Evolutionary conservation across 1,140 invertebrate species (phyloP), one percentile per base, ranked within the genome.

Genomic region (Hylyphantes graminicola): DNA sequence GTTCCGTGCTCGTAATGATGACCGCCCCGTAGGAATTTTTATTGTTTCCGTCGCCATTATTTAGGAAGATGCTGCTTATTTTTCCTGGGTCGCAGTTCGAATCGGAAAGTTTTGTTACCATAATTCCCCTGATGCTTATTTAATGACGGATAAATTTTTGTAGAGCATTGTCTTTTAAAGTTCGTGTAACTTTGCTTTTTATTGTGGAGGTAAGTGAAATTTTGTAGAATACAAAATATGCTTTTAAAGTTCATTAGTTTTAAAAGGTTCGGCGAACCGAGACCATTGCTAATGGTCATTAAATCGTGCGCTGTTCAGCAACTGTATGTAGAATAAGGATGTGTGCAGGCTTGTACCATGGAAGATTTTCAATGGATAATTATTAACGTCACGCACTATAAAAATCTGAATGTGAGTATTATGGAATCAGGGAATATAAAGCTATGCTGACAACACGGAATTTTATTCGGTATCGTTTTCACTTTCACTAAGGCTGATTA

Each of bases 231-330:
- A 35, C 35, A 35, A 35, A 35, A 35, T 35, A 35, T 35, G 35
- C 35, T 35, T 35, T 35, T 35, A 35, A 35, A 35, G 35, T 35
- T 35, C 5, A 35, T 35, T 35, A 35, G 35, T 35, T 21, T 67
- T 78, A 78, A 21, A 67, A 35, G 12, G 76, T 54, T 78, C 63
- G 12, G 11, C 67, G 76, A 55, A 78, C 76, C 76, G 76, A 76
- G 55, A 76, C 74, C 12, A 17, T 54, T 67, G 48, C 50, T 63
- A 76, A 76, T 55, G 19, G 76, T 54, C 53, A 55, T 64, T 51
- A 64, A 64, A 57, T n/a, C 13, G 11, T 9, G 50, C 76, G 57
- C 65, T 65, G 76, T 78, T 78, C 59, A 11, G 35, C 35, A 35
- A 13, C 54, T 21, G 51, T 55, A n/a, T 59, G 55, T 2, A 75